Conservation (phyloP, 2,888 invertebrate species). For the Harmothoe impar region DNA sequence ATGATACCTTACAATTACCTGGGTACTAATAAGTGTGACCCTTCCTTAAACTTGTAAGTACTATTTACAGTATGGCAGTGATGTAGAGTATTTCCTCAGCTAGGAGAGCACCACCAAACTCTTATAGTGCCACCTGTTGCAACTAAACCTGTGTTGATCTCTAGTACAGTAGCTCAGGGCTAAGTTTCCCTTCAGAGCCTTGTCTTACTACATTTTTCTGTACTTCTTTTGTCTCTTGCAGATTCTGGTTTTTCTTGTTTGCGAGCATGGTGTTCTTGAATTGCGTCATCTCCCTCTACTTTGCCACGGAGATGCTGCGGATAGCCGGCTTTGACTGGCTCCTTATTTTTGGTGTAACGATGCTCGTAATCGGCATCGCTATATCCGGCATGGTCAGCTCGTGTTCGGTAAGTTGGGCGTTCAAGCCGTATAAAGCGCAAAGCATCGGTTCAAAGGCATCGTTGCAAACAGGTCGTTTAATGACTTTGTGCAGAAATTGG, state of each 20-base stretch:
- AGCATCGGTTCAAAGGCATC: not conserved
- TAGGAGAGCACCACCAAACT: too few species aligned
- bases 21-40: too few species aligned
- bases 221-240: constrained; percentile 78
- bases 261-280: constrained; percentile 79
- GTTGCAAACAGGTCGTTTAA: not conserved
- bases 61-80: too few species aligned
- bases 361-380: constrained; percentile 4
- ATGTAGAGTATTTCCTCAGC: too few species aligned
- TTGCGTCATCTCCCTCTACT: constrained; percentile 65
- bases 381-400: constrained; percentile 39
- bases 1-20: too few species aligned
- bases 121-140: too few species aligned
- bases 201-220: not conserved
- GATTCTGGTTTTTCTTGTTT: constrained; percentile 96
- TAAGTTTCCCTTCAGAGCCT: not conserved
- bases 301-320: constrained; percentile 75
- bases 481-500: too few species aligned
- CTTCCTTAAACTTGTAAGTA: too few species aligned
- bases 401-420: constrained; percentile 51
- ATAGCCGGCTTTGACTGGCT: constrained; percentile 78
- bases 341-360: constrained; percentile 74
- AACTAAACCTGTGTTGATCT: too few species aligned
- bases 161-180: too few species aligned
- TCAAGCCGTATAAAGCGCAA: not conserved